phyloP scores from a whole-genome alignment of 2,113 vertebrate genomes.

The Xerus inauris region DNA sequence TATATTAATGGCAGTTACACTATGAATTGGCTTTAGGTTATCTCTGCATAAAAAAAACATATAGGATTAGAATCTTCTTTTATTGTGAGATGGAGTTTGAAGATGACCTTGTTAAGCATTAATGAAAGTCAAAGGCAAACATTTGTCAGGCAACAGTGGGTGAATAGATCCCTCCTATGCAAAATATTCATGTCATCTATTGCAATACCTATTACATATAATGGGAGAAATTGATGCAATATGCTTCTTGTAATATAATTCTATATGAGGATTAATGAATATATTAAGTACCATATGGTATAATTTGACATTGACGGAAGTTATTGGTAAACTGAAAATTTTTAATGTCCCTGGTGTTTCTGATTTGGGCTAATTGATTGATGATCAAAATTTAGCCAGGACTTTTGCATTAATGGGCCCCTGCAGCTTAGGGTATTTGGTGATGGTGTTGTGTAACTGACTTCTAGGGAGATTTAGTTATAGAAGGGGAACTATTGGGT shows the following conservation, averaged over 20 bases:
- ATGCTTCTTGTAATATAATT: constrained; percentile 67
- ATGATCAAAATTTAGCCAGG: constrained; percentile 61
- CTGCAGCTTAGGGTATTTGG: neutral
- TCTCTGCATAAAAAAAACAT: constrained; percentile 22
- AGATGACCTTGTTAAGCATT: constrained; percentile 62
- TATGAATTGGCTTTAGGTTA: constrained; percentile 56
- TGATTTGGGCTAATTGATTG: constrained; percentile 66
- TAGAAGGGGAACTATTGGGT: neutral
- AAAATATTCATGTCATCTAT: constrained; percentile 40
- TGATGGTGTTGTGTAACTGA: neutral
- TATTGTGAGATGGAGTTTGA: constrained; percentile 24
- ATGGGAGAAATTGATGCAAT: constrained; percentile 73
- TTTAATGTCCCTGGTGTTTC: constrained; percentile 60
- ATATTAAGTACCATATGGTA: constrained; percentile 74
- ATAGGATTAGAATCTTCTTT: constrained; percentile 21
- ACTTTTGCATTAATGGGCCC: constrained; percentile 29
- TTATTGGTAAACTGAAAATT: constrained; percentile 71
- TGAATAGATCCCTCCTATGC: constrained; percentile 29
- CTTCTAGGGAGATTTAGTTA: neutral
- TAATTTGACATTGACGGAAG: constrained; percentile 74
- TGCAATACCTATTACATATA: constrained; percentile 56
- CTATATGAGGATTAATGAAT: constrained; percentile 79
- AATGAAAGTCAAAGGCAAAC: constrained; percentile 62
- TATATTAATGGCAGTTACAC: neutral
- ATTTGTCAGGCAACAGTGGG: constrained; percentile 48